phyloP scores from a whole-genome alignment of 64 coral and sea anemone genomes.

The Exaiptasia diaphana region DNA sequence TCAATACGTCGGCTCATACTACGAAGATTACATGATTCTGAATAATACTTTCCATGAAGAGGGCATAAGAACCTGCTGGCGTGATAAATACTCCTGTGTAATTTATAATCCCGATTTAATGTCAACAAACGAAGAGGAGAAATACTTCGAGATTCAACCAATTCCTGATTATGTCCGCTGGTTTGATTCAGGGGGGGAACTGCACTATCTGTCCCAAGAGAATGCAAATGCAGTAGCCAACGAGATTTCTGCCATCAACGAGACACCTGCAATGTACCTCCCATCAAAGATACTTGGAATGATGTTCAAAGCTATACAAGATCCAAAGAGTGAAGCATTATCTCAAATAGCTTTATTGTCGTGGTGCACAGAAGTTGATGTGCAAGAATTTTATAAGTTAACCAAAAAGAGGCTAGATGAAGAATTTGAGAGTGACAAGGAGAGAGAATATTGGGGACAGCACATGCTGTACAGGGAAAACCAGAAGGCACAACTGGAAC shows the following conservation, averaged over 20 bases:
- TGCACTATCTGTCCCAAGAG: constrained; percentile 4
- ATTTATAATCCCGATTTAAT: not conserved
- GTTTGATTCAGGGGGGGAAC: not conserved
- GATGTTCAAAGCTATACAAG: not conserved
- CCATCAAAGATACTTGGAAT: constrained; percentile 13
- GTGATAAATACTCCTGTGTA: not conserved
- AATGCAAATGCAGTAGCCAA: not conserved
- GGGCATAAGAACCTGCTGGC: not conserved
- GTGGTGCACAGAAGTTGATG: not conserved
- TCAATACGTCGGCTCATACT: constrained; percentile 2
- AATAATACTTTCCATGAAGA: not conserved
- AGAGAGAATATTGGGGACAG: constrained; percentile 6
- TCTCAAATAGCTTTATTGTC: not conserved
- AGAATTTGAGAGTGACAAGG: constrained; percentile 1
- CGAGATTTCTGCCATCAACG: not conserved
- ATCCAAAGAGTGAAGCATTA: not conserved
- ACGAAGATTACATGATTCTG: constrained; percentile 9
- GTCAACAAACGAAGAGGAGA: not conserved
- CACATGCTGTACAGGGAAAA: constrained; percentile 16
- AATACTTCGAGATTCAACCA: not conserved
- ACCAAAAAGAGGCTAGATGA: not conserved
- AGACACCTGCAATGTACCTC: constrained; percentile 1
- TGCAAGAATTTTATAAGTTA: not conserved
- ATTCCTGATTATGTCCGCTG: constrained; percentile 12
- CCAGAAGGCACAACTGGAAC: not conserved